Conservation (phyloP, 2,113 vertebrate species). For the Pitta sordida region DNA sequence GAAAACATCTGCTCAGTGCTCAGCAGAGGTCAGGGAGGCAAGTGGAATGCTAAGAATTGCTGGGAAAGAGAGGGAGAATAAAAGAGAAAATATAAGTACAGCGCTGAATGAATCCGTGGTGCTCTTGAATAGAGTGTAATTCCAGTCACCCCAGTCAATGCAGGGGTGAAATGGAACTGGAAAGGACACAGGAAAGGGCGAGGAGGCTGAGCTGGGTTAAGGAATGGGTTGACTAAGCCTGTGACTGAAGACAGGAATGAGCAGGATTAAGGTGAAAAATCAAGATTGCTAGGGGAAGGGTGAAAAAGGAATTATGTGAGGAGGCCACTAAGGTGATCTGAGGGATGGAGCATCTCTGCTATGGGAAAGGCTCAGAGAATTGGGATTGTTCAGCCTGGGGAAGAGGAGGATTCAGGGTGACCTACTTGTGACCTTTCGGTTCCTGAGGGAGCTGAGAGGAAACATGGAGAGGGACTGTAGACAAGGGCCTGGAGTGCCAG, state of each 20-base stretch:
- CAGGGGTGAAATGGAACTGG: neutral
- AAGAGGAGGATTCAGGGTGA: neutral
- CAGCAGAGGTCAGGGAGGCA: conserved; percentile 48
- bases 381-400: neutral
- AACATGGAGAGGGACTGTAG: too few species aligned
- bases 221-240: neutral
- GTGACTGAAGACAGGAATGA: neutral
- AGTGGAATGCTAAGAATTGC: conserved; percentile 48
- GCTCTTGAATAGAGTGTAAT: conserved; percentile 3
- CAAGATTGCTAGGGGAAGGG: neutral
- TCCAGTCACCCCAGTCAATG: neutral
- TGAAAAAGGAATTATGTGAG: neutral
- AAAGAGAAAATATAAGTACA: neutral
- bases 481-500: neutral
- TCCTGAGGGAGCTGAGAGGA: neutral
- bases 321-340: neutral
- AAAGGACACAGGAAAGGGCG: neutral
- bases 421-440: neutral
- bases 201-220: neutral
- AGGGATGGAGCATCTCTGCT: neutral
- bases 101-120: neutral
- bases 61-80: neutral
- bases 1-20: conserved; percentile 29
- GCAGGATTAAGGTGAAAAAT: neutral
- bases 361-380: neutral